phyloP scores from a whole-genome alignment of 2,113 vertebrate genomes.

The Pitta sordida region DNA sequence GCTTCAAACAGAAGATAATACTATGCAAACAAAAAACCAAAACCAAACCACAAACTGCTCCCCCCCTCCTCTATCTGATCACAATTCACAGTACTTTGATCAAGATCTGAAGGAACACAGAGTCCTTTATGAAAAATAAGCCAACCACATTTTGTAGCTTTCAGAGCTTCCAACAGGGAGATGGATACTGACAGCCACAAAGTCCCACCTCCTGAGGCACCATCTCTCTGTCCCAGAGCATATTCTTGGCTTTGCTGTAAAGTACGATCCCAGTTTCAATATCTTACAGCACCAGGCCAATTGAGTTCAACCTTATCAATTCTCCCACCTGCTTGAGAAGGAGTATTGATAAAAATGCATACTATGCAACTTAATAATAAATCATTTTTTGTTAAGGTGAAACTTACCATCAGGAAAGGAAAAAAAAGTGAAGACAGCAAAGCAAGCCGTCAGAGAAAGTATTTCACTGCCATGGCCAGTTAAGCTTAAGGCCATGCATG shows the following conservation, averaged over 20 bases:
- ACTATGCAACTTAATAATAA: neutral
- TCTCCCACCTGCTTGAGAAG: neutral
- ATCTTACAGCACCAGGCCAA: neutral
- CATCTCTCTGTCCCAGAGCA: neutral
- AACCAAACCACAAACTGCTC: neutral
- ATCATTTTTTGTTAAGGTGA: neutral
- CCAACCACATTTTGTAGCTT: neutral
- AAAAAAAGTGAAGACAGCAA: neutral
- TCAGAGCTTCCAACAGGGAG: neutral
- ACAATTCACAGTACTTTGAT: neutral
- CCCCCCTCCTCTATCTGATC: neutral
- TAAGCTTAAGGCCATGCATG: neutral
- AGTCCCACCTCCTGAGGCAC: neutral
- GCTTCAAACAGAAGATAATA: neutral
- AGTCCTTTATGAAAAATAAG: neutral
- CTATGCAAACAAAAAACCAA: neutral
- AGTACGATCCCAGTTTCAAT: neutral
- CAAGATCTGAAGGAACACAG: neutral
- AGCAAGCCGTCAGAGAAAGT: neutral
- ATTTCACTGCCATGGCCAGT: neutral
- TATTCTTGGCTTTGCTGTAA: neutral
- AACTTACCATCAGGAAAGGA: neutral
- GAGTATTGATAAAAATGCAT: neutral
- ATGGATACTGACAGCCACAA: neutral
- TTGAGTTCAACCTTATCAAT: neutral